These are phyloP conservation scores for Peromyscus attwateri DNA, from an alignment of 2,797 vertebrate genomes.

Conservation along the genomic window DNA sequence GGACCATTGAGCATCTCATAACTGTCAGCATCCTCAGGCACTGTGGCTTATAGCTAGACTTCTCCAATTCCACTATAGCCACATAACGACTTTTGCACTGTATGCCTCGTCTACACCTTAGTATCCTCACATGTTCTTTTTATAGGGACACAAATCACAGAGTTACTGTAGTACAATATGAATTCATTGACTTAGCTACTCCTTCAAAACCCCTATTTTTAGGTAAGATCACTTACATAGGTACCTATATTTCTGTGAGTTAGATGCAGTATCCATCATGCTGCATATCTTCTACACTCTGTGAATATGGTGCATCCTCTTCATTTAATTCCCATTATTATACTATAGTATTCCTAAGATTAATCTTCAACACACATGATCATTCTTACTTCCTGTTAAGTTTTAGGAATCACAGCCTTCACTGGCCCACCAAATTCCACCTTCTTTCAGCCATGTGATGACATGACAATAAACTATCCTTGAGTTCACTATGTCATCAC, in stretches of 20 bases:
- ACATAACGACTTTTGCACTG: neutral
- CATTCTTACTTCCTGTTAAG: neutral
- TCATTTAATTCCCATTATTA: neutral
- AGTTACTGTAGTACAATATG: accelerated
- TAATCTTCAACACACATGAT: neutral
- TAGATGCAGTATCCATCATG: neutral
- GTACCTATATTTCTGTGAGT: neutral
- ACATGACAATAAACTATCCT: neutral
- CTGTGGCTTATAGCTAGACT: accelerated
- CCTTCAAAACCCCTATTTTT: neutral
- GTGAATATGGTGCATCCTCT: no score
- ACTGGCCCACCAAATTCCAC: neutral
- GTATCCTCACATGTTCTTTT: neutral
- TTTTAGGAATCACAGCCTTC: neutral
- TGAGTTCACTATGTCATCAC: neutral
- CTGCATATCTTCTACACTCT: neutral
- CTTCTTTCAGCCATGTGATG: neutral
- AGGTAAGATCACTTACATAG: neutral
- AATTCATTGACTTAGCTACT: neutral
- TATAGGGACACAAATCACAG: neutral
- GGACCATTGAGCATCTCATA: neutral
- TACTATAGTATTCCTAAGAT: neutral
- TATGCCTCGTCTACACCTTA: neutral
- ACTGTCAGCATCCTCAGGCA: accelerated
- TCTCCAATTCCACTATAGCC: neutral